Conservation (phyloP, 2,888 invertebrate species). For the Lasioglossum marginatum region DNA sequence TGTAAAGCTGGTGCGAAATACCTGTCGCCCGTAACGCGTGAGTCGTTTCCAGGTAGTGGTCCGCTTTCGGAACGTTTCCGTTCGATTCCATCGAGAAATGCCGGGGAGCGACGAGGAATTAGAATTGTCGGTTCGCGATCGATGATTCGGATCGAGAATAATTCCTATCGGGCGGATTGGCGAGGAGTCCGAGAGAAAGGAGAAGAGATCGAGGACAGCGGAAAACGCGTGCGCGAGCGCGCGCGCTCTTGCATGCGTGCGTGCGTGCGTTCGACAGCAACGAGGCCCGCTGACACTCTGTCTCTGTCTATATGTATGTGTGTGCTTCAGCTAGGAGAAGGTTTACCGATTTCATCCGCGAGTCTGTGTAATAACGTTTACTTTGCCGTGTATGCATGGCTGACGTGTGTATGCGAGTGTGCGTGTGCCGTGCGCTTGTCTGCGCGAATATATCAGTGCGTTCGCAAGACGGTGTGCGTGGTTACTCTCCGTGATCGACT, state of each 20-base stretch:
- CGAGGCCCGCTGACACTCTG: constrained; percentile 26
- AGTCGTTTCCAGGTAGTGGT: background rate
- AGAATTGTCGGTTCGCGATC: constrained; percentile 12
- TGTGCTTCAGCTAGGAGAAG: constrained; percentile 42
- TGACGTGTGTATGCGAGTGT: constrained; percentile 10
- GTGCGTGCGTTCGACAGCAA: constrained; percentile 4
- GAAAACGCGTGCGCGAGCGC: background rate
- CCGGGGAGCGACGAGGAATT: constrained; percentile 2
- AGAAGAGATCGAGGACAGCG: constrained; percentile 4
- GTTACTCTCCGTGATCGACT: constrained; percentile 82
- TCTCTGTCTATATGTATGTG: constrained; percentile 30
- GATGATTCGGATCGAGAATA: background rate
- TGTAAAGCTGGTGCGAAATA: background rate
- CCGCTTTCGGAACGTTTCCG: background rate
- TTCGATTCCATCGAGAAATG: background rate
- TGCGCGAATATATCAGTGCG: constrained; percentile 58
- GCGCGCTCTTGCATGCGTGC: background rate
- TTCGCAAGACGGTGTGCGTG: constrained; percentile 69
- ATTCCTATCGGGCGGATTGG: background rate
- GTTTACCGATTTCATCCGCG: constrained; percentile 69
- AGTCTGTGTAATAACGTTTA: constrained; percentile 67
- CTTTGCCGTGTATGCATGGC: constrained; percentile 42
- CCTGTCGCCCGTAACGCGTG: background rate
- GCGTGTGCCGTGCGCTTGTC: constrained; percentile 50
- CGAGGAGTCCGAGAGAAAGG: constrained; percentile 2